Evolutionary conservation across 2,888 invertebrate genomes (phyloP), one percentile per base, ranked within the genome.

Genomic region (Panorpa germanica): DNA sequence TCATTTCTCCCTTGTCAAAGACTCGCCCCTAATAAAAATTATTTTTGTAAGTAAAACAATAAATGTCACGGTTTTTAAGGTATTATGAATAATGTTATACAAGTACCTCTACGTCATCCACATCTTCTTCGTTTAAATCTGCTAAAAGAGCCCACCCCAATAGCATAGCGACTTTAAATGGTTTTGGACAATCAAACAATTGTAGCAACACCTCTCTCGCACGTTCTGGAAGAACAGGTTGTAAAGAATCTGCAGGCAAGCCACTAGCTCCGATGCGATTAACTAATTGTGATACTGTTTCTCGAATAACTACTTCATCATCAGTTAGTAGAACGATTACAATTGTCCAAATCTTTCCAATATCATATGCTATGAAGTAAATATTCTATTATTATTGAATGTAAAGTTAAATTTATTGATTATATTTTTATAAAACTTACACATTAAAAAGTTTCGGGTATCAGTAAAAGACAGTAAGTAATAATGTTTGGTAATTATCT

Each of bases 1-100:
- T 72, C 35, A 59, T 52, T 42, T 70, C 70, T 35, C 66, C 69
- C 41, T 65, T 62, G 38, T 72, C 71, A 46, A 73, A 74, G 1
- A 71, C 63, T 41, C 67, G 53, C 27, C 58, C 60, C 59, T 65
- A 53, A 25, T n/a, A 16, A 29, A 32, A 13, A 18, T 10, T 27
- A 20, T 24, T 8, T 26, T 14, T 13, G 21, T 25, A 34, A 32
- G 26, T 33, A 19, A 20, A 20, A 31, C 34, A 31, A 20, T 11
- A 18, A 18, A 22, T n/a, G 22, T 23, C 9, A 34, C 19, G 4
- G 32, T 23, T 26, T 24, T n/a, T 13, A 27, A 25, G 5, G 21
- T 15, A 29, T 25, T 25, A 22, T 19, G 7, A 16, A 28, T 26
- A 16, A 31, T 25, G 4, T 31, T 27, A 9, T 25, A 20, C 12